These are phyloP conservation scores for Neogale vison DNA, from an alignment of 2,113 vertebrate genomes.

Conservation along the genomic window DNA sequence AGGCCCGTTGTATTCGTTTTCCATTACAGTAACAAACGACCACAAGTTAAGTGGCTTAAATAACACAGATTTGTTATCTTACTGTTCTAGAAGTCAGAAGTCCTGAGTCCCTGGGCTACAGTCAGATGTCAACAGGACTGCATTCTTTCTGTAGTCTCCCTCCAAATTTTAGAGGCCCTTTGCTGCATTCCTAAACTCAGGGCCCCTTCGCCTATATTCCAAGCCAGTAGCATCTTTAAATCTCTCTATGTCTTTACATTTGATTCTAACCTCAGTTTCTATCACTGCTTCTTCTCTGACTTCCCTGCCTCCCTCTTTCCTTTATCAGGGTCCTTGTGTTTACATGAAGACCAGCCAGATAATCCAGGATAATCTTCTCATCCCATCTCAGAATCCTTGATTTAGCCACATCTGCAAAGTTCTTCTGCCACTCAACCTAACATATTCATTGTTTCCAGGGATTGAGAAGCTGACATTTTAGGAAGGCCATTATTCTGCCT, in stretches of 20 bases:
- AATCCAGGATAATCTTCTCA: neutral
- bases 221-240: neutral
- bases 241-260: neutral
- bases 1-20: neutral
- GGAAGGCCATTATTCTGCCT: neutral
- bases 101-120: neutral
- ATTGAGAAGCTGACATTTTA: neutral
- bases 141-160: neutral
- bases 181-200: neutral
- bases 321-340: neutral
- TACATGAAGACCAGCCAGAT: neutral
- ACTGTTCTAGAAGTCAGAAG: neutral
- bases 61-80: neutral
- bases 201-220: neutral
- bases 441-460: neutral
- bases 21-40: neutral
- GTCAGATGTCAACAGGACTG: neutral
- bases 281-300: neutral
- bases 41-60: neutral
- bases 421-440: neutral
- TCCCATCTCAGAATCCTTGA: neutral
- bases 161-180: neutral
- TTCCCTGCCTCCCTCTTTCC: neutral
- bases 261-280: neutral
- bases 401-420: neutral